phyloP scores from a whole-genome alignment of 1,140 invertebrate species.

The Papilio polyxenes region DNA sequence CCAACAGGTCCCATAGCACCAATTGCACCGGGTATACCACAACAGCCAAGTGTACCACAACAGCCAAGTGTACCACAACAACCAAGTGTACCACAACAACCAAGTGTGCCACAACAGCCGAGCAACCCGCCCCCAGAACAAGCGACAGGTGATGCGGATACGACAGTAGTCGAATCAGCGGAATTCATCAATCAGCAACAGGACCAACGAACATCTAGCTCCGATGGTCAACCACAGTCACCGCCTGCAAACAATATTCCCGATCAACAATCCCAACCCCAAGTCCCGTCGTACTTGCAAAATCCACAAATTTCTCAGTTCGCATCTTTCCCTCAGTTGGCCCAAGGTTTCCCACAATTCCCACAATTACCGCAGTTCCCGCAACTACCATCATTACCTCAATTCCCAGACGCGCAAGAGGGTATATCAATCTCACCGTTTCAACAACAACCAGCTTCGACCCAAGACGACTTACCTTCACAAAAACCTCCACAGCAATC shows the following conservation, averaged over 20 bases:
- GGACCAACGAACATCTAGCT: constrained; percentile 40
- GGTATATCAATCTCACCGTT: constrained; percentile 41
- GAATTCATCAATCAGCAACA: constrained; percentile 55
- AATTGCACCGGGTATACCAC: background rate
- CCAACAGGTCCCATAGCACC: constrained; percentile 39
- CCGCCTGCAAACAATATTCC: background rate
- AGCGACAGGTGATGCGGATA: constrained; percentile 63
- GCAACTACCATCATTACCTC: constrained; percentile 38
- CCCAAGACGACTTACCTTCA: constrained; percentile 14
- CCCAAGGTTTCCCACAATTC: constrained; percentile 43
- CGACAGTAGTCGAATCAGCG: constrained; percentile 69
- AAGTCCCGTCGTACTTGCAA: background rate
- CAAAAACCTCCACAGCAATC: constrained; percentile 37
- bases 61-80: background rate
- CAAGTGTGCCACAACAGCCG: constrained; percentile 7
- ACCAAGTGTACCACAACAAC: background rate
- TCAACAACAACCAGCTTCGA: constrained; percentile 40
- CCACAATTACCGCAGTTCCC: constrained; percentile 45
- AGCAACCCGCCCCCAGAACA: constrained; percentile 45
- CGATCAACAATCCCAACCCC: background rate
- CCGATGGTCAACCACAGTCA: constrained; percentile 37
- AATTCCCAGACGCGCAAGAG: constrained; percentile 39
- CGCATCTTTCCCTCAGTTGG: constrained; percentile 43
- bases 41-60: background rate
- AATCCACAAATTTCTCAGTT: constrained; percentile 40